Evolutionary conservation across 2,888 invertebrate genomes (phyloP).

Genomic region (Theristus sp.): DNA sequence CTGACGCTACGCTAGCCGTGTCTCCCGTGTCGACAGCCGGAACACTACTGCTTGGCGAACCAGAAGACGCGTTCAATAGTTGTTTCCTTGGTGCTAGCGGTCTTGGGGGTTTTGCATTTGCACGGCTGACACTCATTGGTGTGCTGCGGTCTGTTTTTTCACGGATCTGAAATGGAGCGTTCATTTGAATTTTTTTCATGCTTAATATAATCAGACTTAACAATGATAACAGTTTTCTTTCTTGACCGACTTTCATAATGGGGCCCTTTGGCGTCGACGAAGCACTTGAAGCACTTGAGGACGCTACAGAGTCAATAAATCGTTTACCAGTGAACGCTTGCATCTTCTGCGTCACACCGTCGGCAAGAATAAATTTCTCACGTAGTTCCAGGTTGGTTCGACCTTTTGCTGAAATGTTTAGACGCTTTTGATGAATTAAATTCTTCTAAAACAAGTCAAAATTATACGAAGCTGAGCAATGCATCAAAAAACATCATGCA

Average conservation of each 20-base stretch:
- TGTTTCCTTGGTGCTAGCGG: too few relatives aligned
- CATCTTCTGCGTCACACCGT: conserved; percentile 96
- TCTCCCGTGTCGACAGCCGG: too few relatives aligned
- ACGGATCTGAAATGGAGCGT: conserved; percentile 48
- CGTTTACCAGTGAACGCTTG: conserved; percentile 83
- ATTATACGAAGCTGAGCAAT: too few relatives aligned
- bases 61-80: too few relatives aligned
- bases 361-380: conserved; percentile 94
- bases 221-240: neutral
- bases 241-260: conserved; percentile 19
- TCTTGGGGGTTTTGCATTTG: too few relatives aligned
- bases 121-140: too few relatives aligned
- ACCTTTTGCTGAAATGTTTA: conserved; percentile 66
- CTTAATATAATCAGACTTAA: conserved; percentile 30
- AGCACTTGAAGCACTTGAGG: neutral
- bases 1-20: too few relatives aligned
- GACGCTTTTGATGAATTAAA: neutral
- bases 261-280: conserved; percentile 40
- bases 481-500: too few relatives aligned
- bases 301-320: conserved; percentile 35
- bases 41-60: too few relatives aligned
- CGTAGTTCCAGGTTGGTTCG: conserved; percentile 98
- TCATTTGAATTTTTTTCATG: neutral
- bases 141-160: conserved; percentile 76
- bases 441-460: neutral